These are phyloP conservation scores for Eristalis pertinax DNA, from an alignment of 2,888 invertebrate genomes.

Conservation along the genomic window DNA sequence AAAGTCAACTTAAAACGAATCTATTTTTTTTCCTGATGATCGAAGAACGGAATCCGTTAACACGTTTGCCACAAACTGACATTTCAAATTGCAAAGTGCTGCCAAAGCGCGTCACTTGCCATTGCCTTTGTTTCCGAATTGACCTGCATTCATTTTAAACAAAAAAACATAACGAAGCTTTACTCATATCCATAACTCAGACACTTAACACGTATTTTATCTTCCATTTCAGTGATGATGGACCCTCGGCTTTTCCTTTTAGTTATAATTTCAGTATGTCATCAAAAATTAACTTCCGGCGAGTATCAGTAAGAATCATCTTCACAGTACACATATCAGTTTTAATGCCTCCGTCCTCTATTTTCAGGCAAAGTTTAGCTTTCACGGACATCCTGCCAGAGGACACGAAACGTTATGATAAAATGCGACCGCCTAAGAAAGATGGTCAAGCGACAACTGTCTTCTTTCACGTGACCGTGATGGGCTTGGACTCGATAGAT, in stretches of 20 bases:
- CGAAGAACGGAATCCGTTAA: too few species aligned
- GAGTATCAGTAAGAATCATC: conserved; percentile 80
- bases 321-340: neutral
- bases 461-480: conserved; percentile 95
- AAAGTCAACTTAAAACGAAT: too few species aligned
- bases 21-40: too few species aligned
- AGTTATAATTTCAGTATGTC: conserved; percentile 78
- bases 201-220: neutral
- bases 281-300: conserved; percentile 78
- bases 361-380: conserved; percentile 85
- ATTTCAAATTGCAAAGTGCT: too few species aligned
- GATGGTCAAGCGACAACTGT: conserved; percentile 94
- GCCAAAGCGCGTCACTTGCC: too few species aligned
- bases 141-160: too few species aligned
- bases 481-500: conserved; percentile 97
- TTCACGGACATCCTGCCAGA: conserved; percentile 93
- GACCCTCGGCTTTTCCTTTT: conserved; percentile 78
- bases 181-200: too few species aligned
- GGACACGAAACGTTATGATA: conserved; percentile 93
- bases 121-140: too few species aligned
- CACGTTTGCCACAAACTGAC: too few species aligned
- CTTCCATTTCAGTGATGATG: conserved; percentile 78
- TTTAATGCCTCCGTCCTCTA: neutral
- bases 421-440: conserved; percentile 95
- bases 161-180: too few species aligned